Evolutionary conservation across 1,140 invertebrate species (phyloP).

Genomic region (Eumaeus atala): DNA sequence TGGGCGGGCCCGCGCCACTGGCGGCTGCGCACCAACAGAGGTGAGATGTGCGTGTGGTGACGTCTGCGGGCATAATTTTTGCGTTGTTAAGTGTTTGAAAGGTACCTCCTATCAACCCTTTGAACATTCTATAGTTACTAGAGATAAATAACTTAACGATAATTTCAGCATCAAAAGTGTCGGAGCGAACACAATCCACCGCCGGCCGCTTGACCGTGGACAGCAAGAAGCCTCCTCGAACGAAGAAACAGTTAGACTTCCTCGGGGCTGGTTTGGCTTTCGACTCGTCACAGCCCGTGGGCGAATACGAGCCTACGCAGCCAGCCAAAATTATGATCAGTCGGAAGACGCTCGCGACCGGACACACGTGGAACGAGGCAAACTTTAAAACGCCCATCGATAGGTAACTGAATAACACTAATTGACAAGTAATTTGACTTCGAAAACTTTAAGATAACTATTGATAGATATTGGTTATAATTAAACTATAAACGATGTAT

Average conservation of each 20-base stretch:
- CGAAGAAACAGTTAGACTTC: slow-evolving; percentile 58
- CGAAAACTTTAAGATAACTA: too few relatives aligned
- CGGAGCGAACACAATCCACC: slow-evolving; percentile 50
- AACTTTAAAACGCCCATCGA: slow-evolving; percentile 69
- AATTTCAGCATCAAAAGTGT: slow-evolving; percentile 51
- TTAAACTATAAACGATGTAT: too few relatives aligned
- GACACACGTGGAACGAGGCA: slow-evolving; percentile 64
- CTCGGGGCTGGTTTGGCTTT: slow-evolving; percentile 49
- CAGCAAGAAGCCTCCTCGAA: slow-evolving; percentile 35
- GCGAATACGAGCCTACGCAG: slow-evolving; percentile 49
- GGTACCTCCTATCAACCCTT: too few relatives aligned
- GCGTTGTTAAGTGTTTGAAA: slow-evolving; percentile 5
- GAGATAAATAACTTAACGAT: too few relatives aligned
- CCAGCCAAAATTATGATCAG: slow-evolving; percentile 67
- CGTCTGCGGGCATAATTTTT: too few relatives aligned
- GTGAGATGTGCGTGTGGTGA: slow-evolving; percentile 40
- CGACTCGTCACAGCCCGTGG: slow-evolving; percentile 37
- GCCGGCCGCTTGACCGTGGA: slow-evolving; percentile 39
- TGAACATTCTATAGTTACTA: too few relatives aligned
- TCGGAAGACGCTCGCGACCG: slow-evolving; percentile 60
- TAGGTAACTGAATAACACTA: slow-evolving; percentile 30
- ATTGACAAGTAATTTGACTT: too few relatives aligned
- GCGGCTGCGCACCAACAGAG: slow-evolving; percentile 77
- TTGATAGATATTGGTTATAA: too few relatives aligned
- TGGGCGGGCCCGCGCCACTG: slow-evolving; percentile 87